phyloP scores from a whole-genome alignment of 2,113 vertebrate genomes.

The Lontra canadensis region DNA sequence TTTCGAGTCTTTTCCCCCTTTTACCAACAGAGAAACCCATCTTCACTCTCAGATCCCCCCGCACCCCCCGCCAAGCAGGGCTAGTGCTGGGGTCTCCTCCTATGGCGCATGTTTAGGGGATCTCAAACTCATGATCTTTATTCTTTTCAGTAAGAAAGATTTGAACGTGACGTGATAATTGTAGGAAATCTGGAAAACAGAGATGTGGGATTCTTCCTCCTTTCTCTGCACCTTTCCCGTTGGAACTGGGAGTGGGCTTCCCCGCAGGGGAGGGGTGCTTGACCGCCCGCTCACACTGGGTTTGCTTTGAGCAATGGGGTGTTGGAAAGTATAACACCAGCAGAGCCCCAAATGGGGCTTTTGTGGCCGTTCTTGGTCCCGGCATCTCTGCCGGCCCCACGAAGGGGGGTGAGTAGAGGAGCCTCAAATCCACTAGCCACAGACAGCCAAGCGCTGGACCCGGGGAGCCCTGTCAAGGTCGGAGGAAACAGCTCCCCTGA shows the following conservation, averaged over 20 bases:
- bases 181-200: neutral
- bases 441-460: neutral
- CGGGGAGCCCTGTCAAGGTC: rapidly evolving
- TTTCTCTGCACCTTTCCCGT: too few species aligned
- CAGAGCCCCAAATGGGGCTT: neutral
- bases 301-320: neutral
- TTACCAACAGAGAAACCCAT: rapidly evolving
- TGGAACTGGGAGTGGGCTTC: neutral
- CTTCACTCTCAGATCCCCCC: neutral
- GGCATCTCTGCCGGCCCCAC: neutral
- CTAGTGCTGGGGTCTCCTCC: neutral
- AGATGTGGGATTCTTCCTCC: too few species aligned
- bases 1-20: neutral
- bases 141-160: neutral
- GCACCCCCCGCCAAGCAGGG: rapidly evolving
- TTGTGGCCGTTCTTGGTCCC: neutral
- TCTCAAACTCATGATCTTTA: neutral
- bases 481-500: neutral
- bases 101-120: rapidly evolving
- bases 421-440: rapidly evolving
- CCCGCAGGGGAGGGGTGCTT: rapidly evolving
- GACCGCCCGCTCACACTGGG: rapidly evolving
- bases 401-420: neutral
- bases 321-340: rapidly evolving
- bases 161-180: neutral